phyloP scores from a whole-genome alignment of 2,888 invertebrate genomes.

The Lapara coniferarum region DNA sequence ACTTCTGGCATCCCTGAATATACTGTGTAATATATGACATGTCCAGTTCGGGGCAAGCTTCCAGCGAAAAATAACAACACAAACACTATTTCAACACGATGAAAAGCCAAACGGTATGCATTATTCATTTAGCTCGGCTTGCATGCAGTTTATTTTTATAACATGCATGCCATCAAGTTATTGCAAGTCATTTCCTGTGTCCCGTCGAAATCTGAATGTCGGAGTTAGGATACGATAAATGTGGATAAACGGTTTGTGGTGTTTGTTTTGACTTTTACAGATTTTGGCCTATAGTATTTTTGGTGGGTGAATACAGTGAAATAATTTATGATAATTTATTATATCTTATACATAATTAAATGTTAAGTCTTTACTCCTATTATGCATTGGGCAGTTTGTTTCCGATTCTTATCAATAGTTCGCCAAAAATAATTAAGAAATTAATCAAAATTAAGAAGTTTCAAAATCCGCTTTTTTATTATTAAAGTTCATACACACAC shows the following conservation, averaged over 20 bases:
- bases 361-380: too few species aligned
- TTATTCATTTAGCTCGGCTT: constrained; percentile 63
- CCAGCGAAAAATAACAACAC: constrained; percentile 71
- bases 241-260: not conserved
- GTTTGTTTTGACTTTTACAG: not conserved
- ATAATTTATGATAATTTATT: too few species aligned
- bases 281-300: too few species aligned
- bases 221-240: not conserved
- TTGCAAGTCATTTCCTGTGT: not conserved
- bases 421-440: too few species aligned
- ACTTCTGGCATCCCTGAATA: too few species aligned
- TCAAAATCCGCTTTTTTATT: too few species aligned
- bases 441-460: too few species aligned
- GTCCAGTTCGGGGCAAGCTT: constrained; percentile 70
- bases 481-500: too few species aligned
- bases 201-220: not conserved
- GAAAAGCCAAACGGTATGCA: constrained; percentile 73
- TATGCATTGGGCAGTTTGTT: too few species aligned
- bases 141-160: constrained; percentile 54
- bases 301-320: too few species aligned
- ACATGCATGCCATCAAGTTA: constrained; percentile 30
- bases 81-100: constrained; percentile 71
- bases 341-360: too few species aligned
- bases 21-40: constrained; percentile 47
- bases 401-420: too few species aligned